These are phyloP conservation scores for Pituophis catenifer DNA, from an alignment of 2,113 vertebrate species.

Conservation along the genomic window DNA sequence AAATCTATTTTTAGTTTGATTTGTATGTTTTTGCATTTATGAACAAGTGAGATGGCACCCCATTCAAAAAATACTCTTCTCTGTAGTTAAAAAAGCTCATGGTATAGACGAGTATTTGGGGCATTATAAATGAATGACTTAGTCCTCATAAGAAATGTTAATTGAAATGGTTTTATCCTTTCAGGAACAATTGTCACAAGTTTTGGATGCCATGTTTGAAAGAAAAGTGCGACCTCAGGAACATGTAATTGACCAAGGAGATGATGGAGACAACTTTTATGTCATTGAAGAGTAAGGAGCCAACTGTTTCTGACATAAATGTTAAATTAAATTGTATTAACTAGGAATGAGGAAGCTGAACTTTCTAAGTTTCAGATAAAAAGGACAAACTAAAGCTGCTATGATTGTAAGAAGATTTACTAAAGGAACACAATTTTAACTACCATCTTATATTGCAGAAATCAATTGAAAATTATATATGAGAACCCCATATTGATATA, in stretches of 20 bases:
- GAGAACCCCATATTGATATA: not conserved
- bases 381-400: not conserved
- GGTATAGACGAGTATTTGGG: not conserved
- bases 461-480: not conserved
- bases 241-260: slow-evolving; percentile 96
- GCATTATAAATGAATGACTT: not conserved
- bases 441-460: not conserved
- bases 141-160: slow-evolving; percentile 7
- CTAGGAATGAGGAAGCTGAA: not conserved
- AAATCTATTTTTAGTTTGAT: not conserved
- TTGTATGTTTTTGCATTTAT: not conserved
- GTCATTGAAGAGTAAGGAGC: slow-evolving; percentile 88
- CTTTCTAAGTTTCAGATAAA: not conserved
- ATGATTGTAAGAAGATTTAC: not conserved
- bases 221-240: slow-evolving; percentile 85
- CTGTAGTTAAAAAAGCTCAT: not conserved
- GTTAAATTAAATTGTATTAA: not conserved
- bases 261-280: slow-evolving; percentile 99
- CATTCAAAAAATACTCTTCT: not conserved
- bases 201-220: slow-evolving; percentile 99
- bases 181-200: slow-evolving; percentile 95
- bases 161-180: slow-evolving; percentile 10
- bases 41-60: not conserved
- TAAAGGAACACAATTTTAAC: too few relatives aligned
- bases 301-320: not conserved